These are phyloP conservation scores for Stenolophus ochropezus DNA, from an alignment of 2,888 invertebrate species.

Conservation along the genomic window DNA sequence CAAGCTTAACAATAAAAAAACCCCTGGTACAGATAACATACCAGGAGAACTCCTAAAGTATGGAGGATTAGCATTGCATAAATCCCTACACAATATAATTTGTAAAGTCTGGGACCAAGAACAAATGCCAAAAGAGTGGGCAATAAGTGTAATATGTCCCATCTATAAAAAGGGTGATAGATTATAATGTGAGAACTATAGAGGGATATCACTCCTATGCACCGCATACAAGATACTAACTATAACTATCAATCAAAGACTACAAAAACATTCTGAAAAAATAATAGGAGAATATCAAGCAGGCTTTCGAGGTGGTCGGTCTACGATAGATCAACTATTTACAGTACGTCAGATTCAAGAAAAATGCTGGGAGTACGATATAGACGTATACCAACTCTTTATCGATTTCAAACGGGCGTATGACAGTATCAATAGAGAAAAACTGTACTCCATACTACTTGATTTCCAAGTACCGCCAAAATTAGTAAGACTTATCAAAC, in stretches of 20 bases:
- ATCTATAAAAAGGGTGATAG: constrained; percentile 1
- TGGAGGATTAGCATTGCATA: neutral
- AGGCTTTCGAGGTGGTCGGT: neutral
- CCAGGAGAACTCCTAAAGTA: neutral
- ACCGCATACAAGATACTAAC: neutral
- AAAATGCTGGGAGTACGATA: constrained; percentile 2
- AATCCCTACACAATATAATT: neutral
- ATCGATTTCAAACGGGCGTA: no score
- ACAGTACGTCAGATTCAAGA: neutral
- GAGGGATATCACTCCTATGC: neutral
- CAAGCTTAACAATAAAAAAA: neutral
- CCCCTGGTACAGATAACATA: neutral
- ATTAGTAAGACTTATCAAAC: neutral
- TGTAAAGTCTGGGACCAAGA: neutral
- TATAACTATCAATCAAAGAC: neutral
- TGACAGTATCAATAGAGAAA: constrained; percentile 1
- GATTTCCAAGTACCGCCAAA: neutral
- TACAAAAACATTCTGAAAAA: neutral
- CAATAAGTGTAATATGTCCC: neutral
- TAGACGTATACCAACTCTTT: neutral
- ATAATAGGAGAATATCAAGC: constrained; percentile 11
- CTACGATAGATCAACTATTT: constrained; percentile 5
- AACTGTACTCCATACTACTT: neutral
- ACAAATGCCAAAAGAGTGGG: neutral
- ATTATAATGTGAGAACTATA: neutral